Evolutionary conservation across 2,797 vertebrate species (phyloP), one percentile per base, ranked within the genome.

Genomic region (Xyrichtys novacula): DNA sequence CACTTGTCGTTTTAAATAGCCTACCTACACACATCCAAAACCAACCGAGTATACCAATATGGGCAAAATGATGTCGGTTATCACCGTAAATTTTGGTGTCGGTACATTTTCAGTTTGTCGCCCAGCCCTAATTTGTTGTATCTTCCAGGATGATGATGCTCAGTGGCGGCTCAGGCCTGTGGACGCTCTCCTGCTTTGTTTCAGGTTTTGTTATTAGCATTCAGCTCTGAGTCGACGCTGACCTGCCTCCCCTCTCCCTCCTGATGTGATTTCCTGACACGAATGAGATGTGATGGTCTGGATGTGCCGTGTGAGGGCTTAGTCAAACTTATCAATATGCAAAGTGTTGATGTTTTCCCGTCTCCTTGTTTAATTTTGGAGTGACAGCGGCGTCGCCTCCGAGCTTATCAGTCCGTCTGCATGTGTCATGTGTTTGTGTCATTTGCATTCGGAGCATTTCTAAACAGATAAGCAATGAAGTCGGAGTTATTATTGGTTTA

Each of bases 401-500:
- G 39, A 48, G 36, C 60, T 72, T 50, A 65, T 78, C 76, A 52
- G 11, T 8, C 40, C 8, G 65, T 70, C 61, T 59, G 71, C 25
- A 23, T 8, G 65, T 54, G 48, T 57, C 34, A 1, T 36, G 56
- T 77, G 75, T 74, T 67, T 59, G 78, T 68, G 49, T 46, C 7
- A 59, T 64, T 65, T 63, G 60, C 71, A 85, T 71, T 29, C 17
- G 57, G 48, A 76, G 72, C 71, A 43, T 76, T 77, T 71, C 65
- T 63, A 74, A 86, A 77, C 52, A 60, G 75, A 86, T 89, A 83
- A 84, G 59, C 43, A 59, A 74, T 68, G 78, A 76, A 83, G 64
- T 68, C 40, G 32, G 40, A 58, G 54, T 74, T 80, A 81, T 83
- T 79, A 81, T 71, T 76, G 70, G 50, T 86, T 90, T 86, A 86